Percentiles rank a stretch among this genome's conserved stretches.
phyloP scores from a whole-genome alignment of 2,113 vertebrate genomes.

The Pelecanus crispus region DNA sequence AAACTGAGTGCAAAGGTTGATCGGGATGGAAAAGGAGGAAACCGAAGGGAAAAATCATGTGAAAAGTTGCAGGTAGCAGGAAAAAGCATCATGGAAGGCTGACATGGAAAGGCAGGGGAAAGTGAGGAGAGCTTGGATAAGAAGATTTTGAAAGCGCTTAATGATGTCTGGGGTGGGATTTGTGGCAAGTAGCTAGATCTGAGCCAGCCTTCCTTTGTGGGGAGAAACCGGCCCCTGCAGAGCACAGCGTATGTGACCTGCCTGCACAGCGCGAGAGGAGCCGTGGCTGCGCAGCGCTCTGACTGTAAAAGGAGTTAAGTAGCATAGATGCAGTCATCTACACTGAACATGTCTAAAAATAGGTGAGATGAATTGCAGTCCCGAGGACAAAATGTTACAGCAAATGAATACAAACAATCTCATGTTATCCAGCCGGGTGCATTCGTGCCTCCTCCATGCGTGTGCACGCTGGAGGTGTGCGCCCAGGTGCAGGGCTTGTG shows the following conservation, averaged over 20 bases:
- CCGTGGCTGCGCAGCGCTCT: background rate
- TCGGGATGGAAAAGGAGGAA: background rate
- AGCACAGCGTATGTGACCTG: background rate
- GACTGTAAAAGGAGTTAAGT: constrained; percentile 4
- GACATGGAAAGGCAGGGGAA: background rate
- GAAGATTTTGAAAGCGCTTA: background rate
- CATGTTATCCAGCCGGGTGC: background rate
- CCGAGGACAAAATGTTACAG: background rate
- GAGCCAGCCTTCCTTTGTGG: background rate
- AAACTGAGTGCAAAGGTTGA: background rate
- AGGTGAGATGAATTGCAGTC: background rate
- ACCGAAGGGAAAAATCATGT: background rate
- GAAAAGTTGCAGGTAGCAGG: background rate
- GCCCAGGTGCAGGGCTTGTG: background rate
- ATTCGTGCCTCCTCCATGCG: background rate
- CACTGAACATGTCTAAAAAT: constrained; percentile 16
- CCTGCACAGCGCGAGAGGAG: background rate
- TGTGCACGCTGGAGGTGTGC: background rate
- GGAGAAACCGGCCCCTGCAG: background rate
- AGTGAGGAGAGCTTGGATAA: background rate
- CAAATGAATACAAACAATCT: background rate
- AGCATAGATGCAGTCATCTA: background rate
- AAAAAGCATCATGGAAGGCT: background rate
- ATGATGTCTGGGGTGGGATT: background rate
- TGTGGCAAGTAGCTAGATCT: background rate